Conservation (phyloP, 2,797 vertebrate genomes). For the Sebastes iracundus region DNA sequence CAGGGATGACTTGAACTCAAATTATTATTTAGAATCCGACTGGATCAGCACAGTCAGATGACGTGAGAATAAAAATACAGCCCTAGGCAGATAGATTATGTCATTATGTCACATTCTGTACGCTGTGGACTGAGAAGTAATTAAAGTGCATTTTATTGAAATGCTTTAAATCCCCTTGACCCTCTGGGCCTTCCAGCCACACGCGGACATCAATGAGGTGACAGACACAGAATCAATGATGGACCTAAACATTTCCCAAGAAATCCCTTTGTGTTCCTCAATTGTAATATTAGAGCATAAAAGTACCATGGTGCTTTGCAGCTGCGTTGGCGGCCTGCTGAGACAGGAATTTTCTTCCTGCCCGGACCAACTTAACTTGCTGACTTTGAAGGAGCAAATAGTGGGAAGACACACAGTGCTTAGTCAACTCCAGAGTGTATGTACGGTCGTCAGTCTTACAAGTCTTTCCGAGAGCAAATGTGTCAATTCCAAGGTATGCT, state of each 20-base stretch:
- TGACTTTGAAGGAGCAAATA: constrained; percentile 53
- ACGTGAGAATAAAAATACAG: not conserved
- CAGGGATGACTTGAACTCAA: not conserved
- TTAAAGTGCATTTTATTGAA: constrained; percentile 25
- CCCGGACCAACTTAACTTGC: constrained; percentile 35
- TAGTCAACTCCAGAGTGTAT: constrained; percentile 40
- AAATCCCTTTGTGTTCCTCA: not conserved
- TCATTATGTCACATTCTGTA: not conserved
- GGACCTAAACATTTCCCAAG: not conserved
- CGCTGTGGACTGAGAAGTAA: not conserved
- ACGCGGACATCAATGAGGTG: constrained; percentile 3
- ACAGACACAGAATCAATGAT: not conserved
- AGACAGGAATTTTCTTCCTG: constrained; percentile 26
- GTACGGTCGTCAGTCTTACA: constrained; percentile 29
- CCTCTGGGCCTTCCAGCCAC: not conserved
- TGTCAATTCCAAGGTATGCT: constrained; percentile 79
- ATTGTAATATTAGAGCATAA: not conserved
- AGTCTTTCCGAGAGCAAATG: constrained; percentile 57
- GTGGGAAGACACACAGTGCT: constrained; percentile 44
- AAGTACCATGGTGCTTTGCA: not conserved
- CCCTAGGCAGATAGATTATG: not conserved
- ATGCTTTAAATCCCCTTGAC: constrained; percentile 27
- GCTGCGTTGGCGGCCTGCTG: not conserved
- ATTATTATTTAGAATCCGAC: not conserved
- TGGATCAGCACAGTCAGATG: not conserved